Base-by-base conservation (phyloP, 64 coral and sea anemone genomes). In the Catalaphyllia jardinei region DNA sequence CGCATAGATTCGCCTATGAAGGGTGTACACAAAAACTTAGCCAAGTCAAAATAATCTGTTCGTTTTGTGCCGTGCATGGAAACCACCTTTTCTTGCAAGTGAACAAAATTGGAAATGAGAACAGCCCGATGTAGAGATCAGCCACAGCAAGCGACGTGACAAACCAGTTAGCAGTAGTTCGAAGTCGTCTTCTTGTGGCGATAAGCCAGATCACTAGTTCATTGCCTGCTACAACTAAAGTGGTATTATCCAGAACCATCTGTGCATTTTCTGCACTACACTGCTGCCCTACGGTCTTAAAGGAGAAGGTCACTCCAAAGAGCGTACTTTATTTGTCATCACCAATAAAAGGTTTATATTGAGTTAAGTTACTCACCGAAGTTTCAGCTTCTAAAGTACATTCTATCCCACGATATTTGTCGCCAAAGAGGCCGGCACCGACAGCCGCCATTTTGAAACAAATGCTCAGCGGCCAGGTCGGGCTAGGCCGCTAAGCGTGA, bases 171-270 rank as follows among this genome's bases (percentile, higher is more conserved):
- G 33, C 74, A 16, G 31, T 76, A 20, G 35, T 76, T 38, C 74
- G 74, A 10, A 76, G 33, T 20, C 74, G 74, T 39, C 74, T 17
- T 76, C 18, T 49, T 49, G 33, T 76, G 6, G 39, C 51, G 17
- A 76, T 24, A 8, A 49, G 31, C 74, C 74, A 76, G 39, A 76
- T 76, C 35, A 76, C 74, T 1, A 76, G 4, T 10, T 19, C 74
- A 20, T 76, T 76, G 3, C 74, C 38, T 49, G 74, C 20, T 4
- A 76, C 74, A 7, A 38, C 74, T 49, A 76, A 49, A 50, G 16
- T 22, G 8, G 74, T 49, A 76, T 76, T 0, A 76, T 76, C 74
- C 74, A 76, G 19, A 76, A 76, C 74, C 74, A 76, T 76, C 2
- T 22, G 74, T 76, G 19, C 74, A 49, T 76, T 10, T 22, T 76